These are phyloP conservation scores for Chitala chitala DNA, from an alignment of 2,113 vertebrate genomes.

Conservation along the genomic window DNA sequence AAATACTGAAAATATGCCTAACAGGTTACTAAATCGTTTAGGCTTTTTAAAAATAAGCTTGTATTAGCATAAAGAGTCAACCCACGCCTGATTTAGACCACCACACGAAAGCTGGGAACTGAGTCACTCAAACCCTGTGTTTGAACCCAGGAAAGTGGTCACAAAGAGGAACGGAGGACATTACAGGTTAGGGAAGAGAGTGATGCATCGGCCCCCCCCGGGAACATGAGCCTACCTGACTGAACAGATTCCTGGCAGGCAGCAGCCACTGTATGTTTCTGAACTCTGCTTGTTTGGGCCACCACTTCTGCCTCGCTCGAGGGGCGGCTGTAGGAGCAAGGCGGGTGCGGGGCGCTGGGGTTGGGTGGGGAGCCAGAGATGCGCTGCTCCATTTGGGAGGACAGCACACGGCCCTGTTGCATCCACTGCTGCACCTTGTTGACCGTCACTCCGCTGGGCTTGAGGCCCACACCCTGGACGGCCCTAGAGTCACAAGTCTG, in stretches of 20 bases:
- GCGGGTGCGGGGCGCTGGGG: not conserved
- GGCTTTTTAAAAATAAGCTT: not conserved
- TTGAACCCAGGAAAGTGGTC: no score
- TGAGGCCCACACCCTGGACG: constrained; percentile 37
- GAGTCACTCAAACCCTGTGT: constrained; percentile 50
- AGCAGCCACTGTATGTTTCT: constrained; percentile 39
- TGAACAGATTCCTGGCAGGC: constrained; percentile 46
- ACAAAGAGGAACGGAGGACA: no score
- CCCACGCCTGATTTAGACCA: not conserved
- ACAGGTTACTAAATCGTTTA: not conserved
- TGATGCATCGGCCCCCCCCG: constrained; percentile 45
- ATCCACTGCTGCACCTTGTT: constrained; percentile 89
- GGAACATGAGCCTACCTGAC: constrained; percentile 71
- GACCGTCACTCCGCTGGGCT: constrained; percentile 72
- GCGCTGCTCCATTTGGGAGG: constrained; percentile 79
- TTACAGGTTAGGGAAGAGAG: constrained; percentile 38
- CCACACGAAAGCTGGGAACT: constrained; percentile 47
- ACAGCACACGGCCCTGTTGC: constrained; percentile 78
- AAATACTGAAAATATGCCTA: not conserved
- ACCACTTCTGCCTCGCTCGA: constrained; percentile 31
- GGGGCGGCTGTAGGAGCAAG: not conserved
- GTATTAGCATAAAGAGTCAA: not conserved
- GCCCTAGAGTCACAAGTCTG: constrained; percentile 29
- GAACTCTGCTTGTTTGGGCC: constrained; percentile 34
- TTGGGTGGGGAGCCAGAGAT: constrained; percentile 30